Conservation (phyloP, 1,140 invertebrate genomes). For the Teleogryllus occipitalis region DNA sequence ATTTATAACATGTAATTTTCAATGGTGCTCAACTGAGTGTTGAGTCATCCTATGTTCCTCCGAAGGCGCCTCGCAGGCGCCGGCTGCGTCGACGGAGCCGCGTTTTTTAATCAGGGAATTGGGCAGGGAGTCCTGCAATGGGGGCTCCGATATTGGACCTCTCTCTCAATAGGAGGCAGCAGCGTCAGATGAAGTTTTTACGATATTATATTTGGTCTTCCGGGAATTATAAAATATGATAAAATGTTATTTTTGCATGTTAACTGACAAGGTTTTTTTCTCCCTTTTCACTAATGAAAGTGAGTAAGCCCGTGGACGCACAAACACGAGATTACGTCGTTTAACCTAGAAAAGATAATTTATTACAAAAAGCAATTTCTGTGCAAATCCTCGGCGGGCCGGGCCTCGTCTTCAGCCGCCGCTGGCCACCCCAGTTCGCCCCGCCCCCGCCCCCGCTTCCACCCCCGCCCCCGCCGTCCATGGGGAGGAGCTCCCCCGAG, state of each 20-base stretch:
- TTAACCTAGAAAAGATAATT: slow-evolving; percentile 6
- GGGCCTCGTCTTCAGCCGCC: too few relatives aligned
- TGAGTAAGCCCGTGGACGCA: not conserved
- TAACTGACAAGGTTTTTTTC: slow-evolving; percentile 1
- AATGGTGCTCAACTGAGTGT: too few relatives aligned
- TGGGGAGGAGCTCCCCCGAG: too few relatives aligned
- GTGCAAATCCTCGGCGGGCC: not conserved
- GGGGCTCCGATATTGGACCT: not conserved
- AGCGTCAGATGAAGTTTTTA: not conserved
- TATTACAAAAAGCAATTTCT: slow-evolving; percentile 6
- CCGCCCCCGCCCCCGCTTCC: too few relatives aligned
- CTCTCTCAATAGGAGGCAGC: not conserved
- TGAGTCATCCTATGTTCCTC: too few relatives aligned
- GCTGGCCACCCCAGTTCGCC: too few relatives aligned
- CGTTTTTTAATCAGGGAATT: not conserved
- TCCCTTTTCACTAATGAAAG: not conserved
- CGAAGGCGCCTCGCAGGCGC: not conserved
- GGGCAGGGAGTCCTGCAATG: not conserved
- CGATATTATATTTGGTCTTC: slow-evolving; percentile 1
- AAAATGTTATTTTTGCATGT: slow-evolving; percentile 6
- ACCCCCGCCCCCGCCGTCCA: too few relatives aligned
- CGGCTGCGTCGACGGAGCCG: too few relatives aligned
- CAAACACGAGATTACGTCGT: slow-evolving; percentile 1
- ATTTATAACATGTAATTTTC: too few relatives aligned
- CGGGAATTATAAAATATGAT: slow-evolving; percentile 5